Conservation (phyloP, 2,888 invertebrate genomes). For the Andrena marginata region DNA sequence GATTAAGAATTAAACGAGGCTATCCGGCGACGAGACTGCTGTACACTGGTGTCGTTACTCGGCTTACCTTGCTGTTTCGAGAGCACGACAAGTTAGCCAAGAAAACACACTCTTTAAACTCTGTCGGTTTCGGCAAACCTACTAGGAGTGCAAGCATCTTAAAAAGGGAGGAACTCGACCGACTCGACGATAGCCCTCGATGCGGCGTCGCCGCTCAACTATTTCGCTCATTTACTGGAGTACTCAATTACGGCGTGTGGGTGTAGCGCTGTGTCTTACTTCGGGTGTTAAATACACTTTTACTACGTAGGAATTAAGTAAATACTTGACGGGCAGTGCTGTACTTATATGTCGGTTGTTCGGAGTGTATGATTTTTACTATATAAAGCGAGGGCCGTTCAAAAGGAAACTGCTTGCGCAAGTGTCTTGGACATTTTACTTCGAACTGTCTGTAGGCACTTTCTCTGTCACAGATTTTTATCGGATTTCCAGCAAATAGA, state of each 20-base stretch:
- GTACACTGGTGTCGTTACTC: constrained; percentile 5
- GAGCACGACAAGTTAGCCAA: constrained; percentile 15
- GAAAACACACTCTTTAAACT: not conserved
- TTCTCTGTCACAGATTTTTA: no score
- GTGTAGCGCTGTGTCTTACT: constrained; percentile 36
- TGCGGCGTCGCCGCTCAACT: constrained; percentile 37
- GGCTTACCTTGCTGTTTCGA: constrained; percentile 31
- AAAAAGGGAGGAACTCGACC: constrained; percentile 35
- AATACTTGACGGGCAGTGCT: constrained; percentile 50
- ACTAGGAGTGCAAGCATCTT: constrained; percentile 47
- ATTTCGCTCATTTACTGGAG: constrained; percentile 43
- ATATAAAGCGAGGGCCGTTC: not conserved
- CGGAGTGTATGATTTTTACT: constrained; percentile 9
- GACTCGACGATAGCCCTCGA: constrained; percentile 23
- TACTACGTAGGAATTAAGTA: constrained; percentile 49
- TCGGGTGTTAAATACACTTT: constrained; percentile 43
- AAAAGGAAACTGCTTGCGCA: not conserved
- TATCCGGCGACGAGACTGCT: constrained; percentile 18
- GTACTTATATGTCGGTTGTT: constrained; percentile 22
- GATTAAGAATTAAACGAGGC: constrained; percentile 42
- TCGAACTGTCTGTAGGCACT: no score
- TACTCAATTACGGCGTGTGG: constrained; percentile 35
- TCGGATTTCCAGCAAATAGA: no score
- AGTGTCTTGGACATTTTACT: no score
- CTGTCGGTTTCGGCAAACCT: constrained; percentile 45